Evolutionary conservation across 2,888 invertebrate species (phyloP).

Genomic region (Eutolmus rufibarbis): DNA sequence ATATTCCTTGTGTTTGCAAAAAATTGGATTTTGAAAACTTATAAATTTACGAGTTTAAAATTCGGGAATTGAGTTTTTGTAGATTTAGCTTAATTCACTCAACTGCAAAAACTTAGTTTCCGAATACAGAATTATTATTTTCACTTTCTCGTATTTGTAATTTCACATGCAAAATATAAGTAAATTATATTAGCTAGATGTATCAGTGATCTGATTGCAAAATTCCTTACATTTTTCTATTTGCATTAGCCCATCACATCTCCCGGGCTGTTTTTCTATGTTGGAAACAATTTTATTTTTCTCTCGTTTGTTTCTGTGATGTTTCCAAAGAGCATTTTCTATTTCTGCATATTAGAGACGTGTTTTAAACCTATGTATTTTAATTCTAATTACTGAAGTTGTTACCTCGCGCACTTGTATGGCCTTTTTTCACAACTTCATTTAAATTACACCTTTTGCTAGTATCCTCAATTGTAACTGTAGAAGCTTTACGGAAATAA

Average conservation of each 20-base stretch:
- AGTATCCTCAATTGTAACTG: neutral
- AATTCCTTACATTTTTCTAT: neutral
- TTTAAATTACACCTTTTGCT: neutral
- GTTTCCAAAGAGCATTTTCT: neutral
- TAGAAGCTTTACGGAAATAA: neutral
- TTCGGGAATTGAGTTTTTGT: too few species aligned
- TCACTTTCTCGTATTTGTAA: neutral
- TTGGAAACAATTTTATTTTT: neutral
- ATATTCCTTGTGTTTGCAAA: too few species aligned
- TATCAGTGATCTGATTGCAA: neutral
- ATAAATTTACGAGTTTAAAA: too few species aligned
- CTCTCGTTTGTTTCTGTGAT: neutral
- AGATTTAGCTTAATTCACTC: too few species aligned
- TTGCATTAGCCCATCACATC: neutral
- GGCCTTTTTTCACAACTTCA: neutral
- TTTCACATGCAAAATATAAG: neutral
- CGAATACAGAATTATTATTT: neutral
- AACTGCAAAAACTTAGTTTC: too few species aligned
- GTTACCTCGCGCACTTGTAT: neutral
- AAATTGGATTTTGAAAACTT: too few species aligned
- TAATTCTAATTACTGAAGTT: neutral
- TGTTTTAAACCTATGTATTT: neutral
- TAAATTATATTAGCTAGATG: neutral
- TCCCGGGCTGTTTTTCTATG: neutral
- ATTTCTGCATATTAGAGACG: neutral